Evolutionary conservation across 1,140 invertebrate species (phyloP).

Genomic region (Colletes gigas): DNA sequence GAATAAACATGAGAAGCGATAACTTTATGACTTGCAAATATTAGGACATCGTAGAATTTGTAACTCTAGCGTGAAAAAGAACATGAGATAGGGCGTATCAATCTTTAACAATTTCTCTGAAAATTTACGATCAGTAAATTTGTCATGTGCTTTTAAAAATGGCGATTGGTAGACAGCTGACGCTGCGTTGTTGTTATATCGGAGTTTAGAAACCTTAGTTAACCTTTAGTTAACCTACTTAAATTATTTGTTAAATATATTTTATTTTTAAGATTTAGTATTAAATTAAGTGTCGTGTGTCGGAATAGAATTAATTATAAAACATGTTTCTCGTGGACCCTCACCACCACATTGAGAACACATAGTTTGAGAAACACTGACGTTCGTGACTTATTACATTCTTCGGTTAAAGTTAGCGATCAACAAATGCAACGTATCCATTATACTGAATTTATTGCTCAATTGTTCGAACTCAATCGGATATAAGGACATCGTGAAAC

Average conservation of each 20-base stretch:
- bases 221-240: too few species aligned
- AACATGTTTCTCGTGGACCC: too few species aligned
- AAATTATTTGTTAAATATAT: too few species aligned
- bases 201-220: slow-evolving; percentile 18
- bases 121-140: neutral
- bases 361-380: too few species aligned
- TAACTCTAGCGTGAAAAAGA: neutral
- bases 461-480: neutral
- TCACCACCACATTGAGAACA: too few species aligned
- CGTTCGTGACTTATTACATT: neutral
- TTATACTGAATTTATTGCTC: neutral
- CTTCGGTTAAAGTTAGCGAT: neutral
- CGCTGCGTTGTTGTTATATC: slow-evolving; percentile 10
- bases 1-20: slow-evolving; percentile 13
- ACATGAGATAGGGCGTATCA: neutral
- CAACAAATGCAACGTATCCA: neutral
- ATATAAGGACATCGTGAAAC: neutral
- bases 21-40: slow-evolving; percentile 3
- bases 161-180: slow-evolving; percentile 39
- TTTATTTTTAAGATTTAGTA: too few species aligned
- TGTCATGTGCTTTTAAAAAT: neutral
- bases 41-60: neutral
- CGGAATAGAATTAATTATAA: too few species aligned
- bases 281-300: too few species aligned
- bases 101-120: neutral